Evolutionary conservation across 2,888 invertebrate species (phyloP).

Genomic region (Tortrix viridana): DNA sequence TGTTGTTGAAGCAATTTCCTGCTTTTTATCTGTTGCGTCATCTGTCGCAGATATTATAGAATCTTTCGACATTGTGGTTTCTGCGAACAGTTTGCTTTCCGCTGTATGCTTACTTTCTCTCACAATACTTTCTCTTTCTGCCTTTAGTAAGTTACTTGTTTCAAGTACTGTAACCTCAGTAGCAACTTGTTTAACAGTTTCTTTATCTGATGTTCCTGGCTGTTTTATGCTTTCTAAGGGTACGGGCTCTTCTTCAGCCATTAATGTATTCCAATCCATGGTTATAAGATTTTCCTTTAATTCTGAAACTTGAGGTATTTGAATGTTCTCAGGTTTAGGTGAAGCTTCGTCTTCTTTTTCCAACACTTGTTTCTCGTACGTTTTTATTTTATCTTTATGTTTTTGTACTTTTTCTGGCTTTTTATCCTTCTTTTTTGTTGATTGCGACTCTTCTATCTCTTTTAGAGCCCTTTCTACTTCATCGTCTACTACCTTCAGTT

Average conservation of each 20-base stretch:
- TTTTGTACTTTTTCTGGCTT: constrained; percentile 3
- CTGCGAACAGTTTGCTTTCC: constrained; percentile 37
- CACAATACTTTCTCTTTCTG: constrained; percentile 33
- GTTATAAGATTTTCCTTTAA: constrained; percentile 51
- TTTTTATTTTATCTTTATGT: constrained; percentile 19
- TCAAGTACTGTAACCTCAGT: constrained; percentile 75
- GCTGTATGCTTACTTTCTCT: constrained; percentile 25
- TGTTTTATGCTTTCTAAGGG: constrained; percentile 55
- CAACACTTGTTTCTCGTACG: constrained; percentile 21
- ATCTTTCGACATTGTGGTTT: constrained; percentile 36
- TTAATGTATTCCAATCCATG: constrained; percentile 74
- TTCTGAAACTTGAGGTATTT: constrained; percentile 31
- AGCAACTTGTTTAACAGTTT: constrained; percentile 56
- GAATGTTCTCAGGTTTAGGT: constrained; percentile 18
- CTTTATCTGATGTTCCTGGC: constrained; percentile 42
- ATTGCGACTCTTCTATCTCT: constrained; percentile 56
- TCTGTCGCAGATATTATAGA: background rate
- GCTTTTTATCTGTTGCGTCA: constrained; percentile 31
- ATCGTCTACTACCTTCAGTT: constrained; percentile 55
- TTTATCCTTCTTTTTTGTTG: constrained; percentile 51
- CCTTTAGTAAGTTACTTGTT: constrained; percentile 46
- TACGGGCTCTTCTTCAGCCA: constrained; percentile 70
- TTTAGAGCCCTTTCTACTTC: constrained; percentile 62
- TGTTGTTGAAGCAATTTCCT: constrained; percentile 38
- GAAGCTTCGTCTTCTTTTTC: constrained; percentile 40